A percentile compares a stretch with the other conserved stretches of the same genome.
Conservation (phyloP, 2,888 invertebrate species). For the Ypsolopha scabrella region DNA sequence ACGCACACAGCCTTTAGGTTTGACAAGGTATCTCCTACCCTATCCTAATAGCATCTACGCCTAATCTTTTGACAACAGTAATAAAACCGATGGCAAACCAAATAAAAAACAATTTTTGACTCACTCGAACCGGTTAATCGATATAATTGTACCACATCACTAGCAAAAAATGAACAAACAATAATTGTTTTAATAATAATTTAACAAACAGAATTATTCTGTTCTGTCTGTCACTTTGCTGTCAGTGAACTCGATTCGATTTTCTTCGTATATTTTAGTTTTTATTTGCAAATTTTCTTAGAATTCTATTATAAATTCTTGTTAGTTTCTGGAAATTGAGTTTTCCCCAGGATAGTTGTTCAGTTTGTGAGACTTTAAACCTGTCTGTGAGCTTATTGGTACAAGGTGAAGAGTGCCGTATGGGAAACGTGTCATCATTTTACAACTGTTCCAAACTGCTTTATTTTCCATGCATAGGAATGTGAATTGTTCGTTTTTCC, state of each 20-base stretch:
- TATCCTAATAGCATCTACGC: too few species aligned
- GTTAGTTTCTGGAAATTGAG: not conserved
- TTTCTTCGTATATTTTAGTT: slow-evolving; percentile 49
- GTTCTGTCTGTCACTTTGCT: slow-evolving; percentile 20
- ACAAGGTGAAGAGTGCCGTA: slow-evolving; percentile 33
- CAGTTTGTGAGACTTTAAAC: slow-evolving; percentile 39
- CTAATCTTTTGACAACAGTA: too few species aligned
- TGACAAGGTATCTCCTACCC: too few species aligned
- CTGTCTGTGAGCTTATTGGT: slow-evolving; percentile 27
- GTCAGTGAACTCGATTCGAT: slow-evolving; percentile 16
- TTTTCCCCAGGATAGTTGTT: slow-evolving; percentile 20
- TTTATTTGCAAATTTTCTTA: slow-evolving; percentile 55
- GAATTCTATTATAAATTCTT: slow-evolving; percentile 30
- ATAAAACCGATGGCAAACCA: too few species aligned
- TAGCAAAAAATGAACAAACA: slow-evolving; percentile 15
- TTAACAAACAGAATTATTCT: too few species aligned
- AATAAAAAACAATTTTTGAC: too few species aligned
- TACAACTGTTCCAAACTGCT: slow-evolving; percentile 51
- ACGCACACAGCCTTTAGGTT: too few species aligned
- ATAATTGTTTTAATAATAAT: too few species aligned
- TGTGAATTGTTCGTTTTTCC: slow-evolving; percentile 53
- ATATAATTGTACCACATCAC: slow-evolving; percentile 7
- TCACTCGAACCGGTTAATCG: too few species aligned
- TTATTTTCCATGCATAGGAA: slow-evolving; percentile 44
- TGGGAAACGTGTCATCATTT: slow-evolving; percentile 61